Evolutionary conservation across 2,888 invertebrate genomes (phyloP).

Genomic region (Esperia sulphurella): DNA sequence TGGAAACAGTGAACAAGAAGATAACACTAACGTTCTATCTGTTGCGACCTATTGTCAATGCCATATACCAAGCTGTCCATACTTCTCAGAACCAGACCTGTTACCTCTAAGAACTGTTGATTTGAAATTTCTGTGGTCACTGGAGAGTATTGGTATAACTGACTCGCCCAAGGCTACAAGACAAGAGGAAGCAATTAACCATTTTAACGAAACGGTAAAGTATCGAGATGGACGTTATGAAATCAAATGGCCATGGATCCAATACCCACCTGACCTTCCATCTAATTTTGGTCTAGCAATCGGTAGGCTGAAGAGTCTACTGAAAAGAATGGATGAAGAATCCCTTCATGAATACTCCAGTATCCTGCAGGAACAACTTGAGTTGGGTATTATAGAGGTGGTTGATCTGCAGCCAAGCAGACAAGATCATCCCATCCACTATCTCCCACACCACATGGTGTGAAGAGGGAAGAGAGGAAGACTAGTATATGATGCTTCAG

Average conservation of each 20-base stretch:
- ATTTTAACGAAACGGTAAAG: not conserved
- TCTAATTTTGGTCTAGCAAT: conserved; percentile 11
- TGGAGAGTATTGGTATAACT: conserved; percentile 1
- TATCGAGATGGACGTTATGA: conserved; percentile 3
- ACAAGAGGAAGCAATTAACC: not conserved
- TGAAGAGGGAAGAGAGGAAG: no score
- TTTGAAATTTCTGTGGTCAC: not conserved
- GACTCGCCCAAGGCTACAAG: conserved; percentile 5
- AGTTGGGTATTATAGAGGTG: conserved; percentile 4
- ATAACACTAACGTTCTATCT: not conserved
- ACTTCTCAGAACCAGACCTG: not conserved
- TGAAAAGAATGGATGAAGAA: no score
- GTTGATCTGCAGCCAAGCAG: not conserved
- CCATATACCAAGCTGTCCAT: not conserved
- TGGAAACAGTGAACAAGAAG: not conserved
- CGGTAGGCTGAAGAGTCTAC: not conserved
- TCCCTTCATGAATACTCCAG: no score
- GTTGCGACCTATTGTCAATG: not conserved
- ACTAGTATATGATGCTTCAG: no score
- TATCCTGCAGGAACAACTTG: not conserved
- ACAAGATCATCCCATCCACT: not conserved
- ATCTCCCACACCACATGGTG: not conserved
- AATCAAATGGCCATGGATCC: conserved; percentile 13
- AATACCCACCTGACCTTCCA: conserved; percentile 11
- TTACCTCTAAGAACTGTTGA: not conserved